phyloP scores from a whole-genome alignment of 2,888 invertebrate species.

The Leptopilina drosophilae region DNA sequence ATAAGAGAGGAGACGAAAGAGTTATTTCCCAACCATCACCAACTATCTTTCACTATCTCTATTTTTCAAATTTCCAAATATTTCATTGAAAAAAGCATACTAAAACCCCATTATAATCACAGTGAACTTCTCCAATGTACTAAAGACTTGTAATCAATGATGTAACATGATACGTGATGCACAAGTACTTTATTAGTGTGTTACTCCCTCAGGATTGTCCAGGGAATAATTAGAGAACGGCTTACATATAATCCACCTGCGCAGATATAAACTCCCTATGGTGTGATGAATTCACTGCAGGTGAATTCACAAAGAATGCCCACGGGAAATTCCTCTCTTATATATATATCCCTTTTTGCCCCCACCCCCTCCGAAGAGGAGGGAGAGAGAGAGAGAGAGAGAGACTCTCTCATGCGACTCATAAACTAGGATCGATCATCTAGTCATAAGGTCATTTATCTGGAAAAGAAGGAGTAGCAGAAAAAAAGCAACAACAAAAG shows the following conservation, averaged over 20 bases:
- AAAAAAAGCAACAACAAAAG: too few species aligned
- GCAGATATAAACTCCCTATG: slow-evolving; percentile 16
- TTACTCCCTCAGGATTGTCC: slow-evolving; percentile 32
- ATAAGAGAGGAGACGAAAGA: slow-evolving; percentile 48
- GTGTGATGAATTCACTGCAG: slow-evolving; percentile 39
- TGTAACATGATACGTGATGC: slow-evolving; percentile 30
- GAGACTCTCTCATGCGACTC: slow-evolving; percentile 20
- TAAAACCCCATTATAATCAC: too few species aligned
- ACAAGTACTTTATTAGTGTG: neutral
- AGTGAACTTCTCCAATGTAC: too few species aligned
- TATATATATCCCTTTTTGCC: too few species aligned
- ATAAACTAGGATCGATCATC: slow-evolving; percentile 31
- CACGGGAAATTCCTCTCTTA: neutral
- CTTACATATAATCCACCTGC: slow-evolving; percentile 34
- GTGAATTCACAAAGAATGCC: slow-evolving; percentile 20
- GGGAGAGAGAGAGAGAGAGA: too few species aligned
- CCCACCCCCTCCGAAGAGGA: too few species aligned
- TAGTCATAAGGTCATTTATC: slow-evolving; percentile 16
- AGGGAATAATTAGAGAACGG: slow-evolving; percentile 30
- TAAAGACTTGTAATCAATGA: slow-evolving; percentile 28
- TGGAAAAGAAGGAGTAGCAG: neutral
- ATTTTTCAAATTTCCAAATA: slow-evolving; percentile 34
- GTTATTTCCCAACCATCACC: too few species aligned
- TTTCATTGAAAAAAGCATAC: too few species aligned
- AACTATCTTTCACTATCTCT: neutral